A percentile compares a stretch with the other conserved stretches of the same genome.
phyloP scores from a whole-genome alignment of 2,888 invertebrate genomes.

The Stegana nigrithorax region DNA sequence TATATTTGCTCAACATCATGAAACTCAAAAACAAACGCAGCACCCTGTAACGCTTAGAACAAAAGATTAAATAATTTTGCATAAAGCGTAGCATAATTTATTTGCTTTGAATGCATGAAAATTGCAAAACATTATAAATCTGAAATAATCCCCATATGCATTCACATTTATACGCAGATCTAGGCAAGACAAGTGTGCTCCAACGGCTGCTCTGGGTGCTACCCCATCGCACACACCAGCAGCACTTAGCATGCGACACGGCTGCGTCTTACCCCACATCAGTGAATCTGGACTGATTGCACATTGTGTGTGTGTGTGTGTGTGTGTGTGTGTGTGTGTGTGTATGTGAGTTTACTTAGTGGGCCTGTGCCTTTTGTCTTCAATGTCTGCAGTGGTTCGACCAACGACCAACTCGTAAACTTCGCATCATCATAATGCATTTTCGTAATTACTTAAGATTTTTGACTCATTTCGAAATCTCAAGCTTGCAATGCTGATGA shows the following conservation, averaged over 20 bases:
- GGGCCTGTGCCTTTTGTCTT: neutral
- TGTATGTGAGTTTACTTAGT: neutral
- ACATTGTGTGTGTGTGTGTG: neutral
- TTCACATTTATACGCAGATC: slow-evolving; percentile 10
- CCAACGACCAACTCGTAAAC: slow-evolving; percentile 48
- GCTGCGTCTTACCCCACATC: too few species aligned
- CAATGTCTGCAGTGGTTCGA: slow-evolving; percentile 2
- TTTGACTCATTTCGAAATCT: slow-evolving; percentile 65
- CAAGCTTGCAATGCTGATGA: too few species aligned
- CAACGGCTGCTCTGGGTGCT: too few species aligned
- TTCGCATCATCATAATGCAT: slow-evolving; percentile 61
- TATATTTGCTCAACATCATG: too few species aligned
- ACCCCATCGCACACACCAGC: too few species aligned
- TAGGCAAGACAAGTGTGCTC: too few species aligned
- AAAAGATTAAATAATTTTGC: slow-evolving; percentile 64
- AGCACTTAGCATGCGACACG: too few species aligned
- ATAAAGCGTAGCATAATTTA: slow-evolving; percentile 63
- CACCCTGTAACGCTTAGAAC: slow-evolving; percentile 36
- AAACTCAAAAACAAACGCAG: neutral
- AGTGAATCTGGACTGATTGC: too few species aligned
- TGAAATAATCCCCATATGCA: slow-evolving; percentile 4
- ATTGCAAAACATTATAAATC: slow-evolving; percentile 52
- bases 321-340: neutral
- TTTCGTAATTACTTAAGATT: slow-evolving; percentile 65
- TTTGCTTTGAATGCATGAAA: slow-evolving; percentile 58